Percentiles rank a stretch among this genome's conserved stretches.
These are phyloP conservation scores for Watsonalla binaria DNA, from an alignment of 2,888 invertebrate genomes.

Conservation along the genomic window DNA sequence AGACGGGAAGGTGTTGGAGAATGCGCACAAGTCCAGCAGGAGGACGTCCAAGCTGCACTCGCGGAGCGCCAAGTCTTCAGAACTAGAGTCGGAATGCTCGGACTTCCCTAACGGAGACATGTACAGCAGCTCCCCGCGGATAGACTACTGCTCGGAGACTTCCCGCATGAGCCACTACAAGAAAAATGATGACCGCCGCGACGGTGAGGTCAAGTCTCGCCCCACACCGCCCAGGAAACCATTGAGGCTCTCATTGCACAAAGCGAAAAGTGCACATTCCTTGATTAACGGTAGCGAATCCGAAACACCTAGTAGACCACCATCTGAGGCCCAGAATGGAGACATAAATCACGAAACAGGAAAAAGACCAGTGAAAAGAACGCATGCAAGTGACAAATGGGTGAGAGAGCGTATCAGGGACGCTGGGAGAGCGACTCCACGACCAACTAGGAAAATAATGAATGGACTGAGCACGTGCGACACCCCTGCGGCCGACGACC, in stretches of 20 bases:
- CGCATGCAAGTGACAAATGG: constrained; percentile 58
- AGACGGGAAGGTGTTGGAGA: constrained; percentile 74
- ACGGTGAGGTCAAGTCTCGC: constrained; percentile 72
- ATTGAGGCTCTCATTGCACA: constrained; percentile 87
- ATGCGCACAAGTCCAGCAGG: constrained; percentile 74
- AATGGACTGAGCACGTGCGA: constrained; percentile 47
- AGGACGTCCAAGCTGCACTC: constrained; percentile 69
- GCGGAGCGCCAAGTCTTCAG: constrained; percentile 84
- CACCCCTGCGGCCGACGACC: constrained; percentile 59
- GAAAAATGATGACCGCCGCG: constrained; percentile 57
- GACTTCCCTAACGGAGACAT: constrained; percentile 68
- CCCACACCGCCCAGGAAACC: constrained; percentile 93
- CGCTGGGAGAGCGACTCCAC: constrained; percentile 56
- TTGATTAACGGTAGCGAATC: constrained; percentile 71
- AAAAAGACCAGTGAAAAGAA: constrained; percentile 81
- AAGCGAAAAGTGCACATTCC: constrained; percentile 89
- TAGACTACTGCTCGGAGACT: constrained; percentile 80
- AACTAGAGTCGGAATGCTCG: constrained; percentile 87
- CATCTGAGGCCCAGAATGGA: constrained; percentile 39
- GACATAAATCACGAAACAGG: constrained; percentile 54
- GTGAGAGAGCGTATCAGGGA: constrained; percentile 46
- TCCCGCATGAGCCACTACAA: constrained; percentile 60
- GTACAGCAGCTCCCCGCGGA: constrained; percentile 59
- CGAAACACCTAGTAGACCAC: constrained; percentile 59
- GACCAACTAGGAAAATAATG: constrained; percentile 47